These are phyloP conservation scores for Glyphotaelius pellucidus DNA, from an alignment of 2,888 invertebrate species.

Conservation along the genomic window DNA sequence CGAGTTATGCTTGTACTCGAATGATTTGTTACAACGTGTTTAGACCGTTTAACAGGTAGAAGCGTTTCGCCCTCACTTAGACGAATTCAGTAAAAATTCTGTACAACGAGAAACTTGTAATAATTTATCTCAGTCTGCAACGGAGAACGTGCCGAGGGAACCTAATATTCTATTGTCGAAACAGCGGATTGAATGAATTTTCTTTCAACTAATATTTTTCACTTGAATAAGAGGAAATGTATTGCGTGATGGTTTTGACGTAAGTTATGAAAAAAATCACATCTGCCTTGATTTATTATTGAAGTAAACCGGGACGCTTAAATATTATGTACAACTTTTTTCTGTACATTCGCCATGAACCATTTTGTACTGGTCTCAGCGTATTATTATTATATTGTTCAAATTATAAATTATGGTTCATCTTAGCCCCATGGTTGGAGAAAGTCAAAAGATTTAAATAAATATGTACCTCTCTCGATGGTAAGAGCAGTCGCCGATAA, in stretches of 20 bases:
- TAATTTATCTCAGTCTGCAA: not conserved
- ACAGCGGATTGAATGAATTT: not conserved
- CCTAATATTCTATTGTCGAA: not conserved
- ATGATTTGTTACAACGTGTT: not conserved
- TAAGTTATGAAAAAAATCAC: not conserved
- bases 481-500: too few species aligned
- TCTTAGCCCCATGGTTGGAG: too few species aligned
- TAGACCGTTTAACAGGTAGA: not conserved
- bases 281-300: not conserved
- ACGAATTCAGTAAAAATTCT: not conserved
- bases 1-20: not conserved
- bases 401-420: too few species aligned
- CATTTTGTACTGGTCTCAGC: too few species aligned
- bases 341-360: too few species aligned
- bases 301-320: not conserved
- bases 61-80: not conserved
- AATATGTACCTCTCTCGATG: too few species aligned
- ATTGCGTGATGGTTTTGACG: not conserved
- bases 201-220: not conserved
- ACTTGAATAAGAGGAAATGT: not conserved
- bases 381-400: too few species aligned
- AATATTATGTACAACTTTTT: too few species aligned
- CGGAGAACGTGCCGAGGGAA: not conserved
- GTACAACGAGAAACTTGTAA: not conserved
- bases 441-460: too few species aligned